Percentiles rank a stretch among this genome's conserved stretches.
Evolutionary conservation across 2,888 invertebrate genomes (phyloP).

Genomic region (Mesoligia furuncula): DNA sequence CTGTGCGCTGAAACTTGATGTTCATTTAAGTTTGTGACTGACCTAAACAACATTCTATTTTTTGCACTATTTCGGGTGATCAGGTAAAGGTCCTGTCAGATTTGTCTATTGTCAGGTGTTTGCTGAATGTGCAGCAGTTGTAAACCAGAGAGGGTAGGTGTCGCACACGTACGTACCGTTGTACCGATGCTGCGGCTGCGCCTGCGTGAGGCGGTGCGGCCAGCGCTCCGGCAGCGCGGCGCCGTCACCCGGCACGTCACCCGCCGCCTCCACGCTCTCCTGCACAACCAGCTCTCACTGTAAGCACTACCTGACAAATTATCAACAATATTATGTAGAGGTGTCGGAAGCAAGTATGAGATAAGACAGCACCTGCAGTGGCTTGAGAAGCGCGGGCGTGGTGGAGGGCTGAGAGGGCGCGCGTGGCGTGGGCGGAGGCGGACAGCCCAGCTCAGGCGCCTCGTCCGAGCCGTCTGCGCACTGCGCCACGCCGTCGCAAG

Average conservation of each 20-base stretch:
- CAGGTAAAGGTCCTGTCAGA: neutral
- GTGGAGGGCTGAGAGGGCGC: slow-evolving; percentile 70
- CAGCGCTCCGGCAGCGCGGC: slow-evolving; percentile 73
- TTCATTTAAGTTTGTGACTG: neutral
- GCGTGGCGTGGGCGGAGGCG: slow-evolving; percentile 84
- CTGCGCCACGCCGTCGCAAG: slow-evolving; percentile 98
- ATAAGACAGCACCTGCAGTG: slow-evolving; percentile 51
- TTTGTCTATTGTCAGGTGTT: neutral
- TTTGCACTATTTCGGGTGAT: neutral
- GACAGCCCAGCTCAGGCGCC: slow-evolving; percentile 95
- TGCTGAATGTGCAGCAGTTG: neutral
- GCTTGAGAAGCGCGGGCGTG: slow-evolving; percentile 55
- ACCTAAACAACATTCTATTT: neutral
- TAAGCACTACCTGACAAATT: slow-evolving; percentile 3
- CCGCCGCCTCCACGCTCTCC: slow-evolving; percentile 61
- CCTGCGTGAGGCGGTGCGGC: slow-evolving; percentile 86
- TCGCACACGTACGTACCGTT: slow-evolving; percentile 61
- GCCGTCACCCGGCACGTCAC: slow-evolving; percentile 41
- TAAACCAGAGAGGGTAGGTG: neutral
- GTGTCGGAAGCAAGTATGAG: neutral
- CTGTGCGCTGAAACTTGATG: too few relatives aligned
- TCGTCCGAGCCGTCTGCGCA: slow-evolving; percentile 98
- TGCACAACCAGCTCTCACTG: slow-evolving; percentile 39
- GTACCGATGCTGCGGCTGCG: slow-evolving; percentile 80
- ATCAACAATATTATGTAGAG: neutral